Conservation (phyloP, 2,888 invertebrate species). For the Drosophila paramelanica region DNA sequence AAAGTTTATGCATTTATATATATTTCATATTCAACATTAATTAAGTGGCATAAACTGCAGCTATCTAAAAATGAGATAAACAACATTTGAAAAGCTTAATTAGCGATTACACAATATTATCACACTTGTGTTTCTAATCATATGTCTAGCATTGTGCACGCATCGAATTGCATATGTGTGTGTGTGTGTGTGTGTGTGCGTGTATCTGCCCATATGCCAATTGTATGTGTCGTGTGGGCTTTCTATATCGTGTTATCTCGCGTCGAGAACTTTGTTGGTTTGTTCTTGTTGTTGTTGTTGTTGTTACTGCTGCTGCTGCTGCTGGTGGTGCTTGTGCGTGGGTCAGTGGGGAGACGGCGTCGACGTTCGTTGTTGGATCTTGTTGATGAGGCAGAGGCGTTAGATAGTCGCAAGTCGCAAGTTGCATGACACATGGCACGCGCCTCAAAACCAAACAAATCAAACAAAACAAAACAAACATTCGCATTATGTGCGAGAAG, state of each 20-base stretch:
- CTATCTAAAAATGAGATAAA: constrained; percentile 2
- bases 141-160: constrained; percentile 25
- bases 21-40: not conserved
- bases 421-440: constrained; percentile 80
- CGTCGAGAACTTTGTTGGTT: constrained; percentile 63
- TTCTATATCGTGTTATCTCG: constrained; percentile 72
- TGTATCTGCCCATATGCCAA: constrained; percentile 75
- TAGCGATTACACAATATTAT: not conserved
- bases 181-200: constrained; percentile 17
- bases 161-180: constrained; percentile 23
- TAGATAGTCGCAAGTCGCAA: constrained; percentile 75
- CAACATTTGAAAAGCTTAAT: not conserved
- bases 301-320: constrained; percentile 22
- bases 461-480: constrained; percentile 43
- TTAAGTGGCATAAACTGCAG: not conserved
- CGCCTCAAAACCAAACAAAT: constrained; percentile 58
- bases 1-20: no score
- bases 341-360: constrained; percentile 70
- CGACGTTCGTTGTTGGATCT: constrained; percentile 47
- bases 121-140: constrained; percentile 33
- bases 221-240: constrained; percentile 68
- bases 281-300: constrained; percentile 28
- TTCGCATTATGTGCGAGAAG: not conserved
- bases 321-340: constrained; percentile 57
- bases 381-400: constrained; percentile 80